Evolutionary conservation across 2,888 invertebrate species (phyloP), one percentile per base, ranked within the genome.

Genomic region (Hofmannophila pseudospretella): DNA sequence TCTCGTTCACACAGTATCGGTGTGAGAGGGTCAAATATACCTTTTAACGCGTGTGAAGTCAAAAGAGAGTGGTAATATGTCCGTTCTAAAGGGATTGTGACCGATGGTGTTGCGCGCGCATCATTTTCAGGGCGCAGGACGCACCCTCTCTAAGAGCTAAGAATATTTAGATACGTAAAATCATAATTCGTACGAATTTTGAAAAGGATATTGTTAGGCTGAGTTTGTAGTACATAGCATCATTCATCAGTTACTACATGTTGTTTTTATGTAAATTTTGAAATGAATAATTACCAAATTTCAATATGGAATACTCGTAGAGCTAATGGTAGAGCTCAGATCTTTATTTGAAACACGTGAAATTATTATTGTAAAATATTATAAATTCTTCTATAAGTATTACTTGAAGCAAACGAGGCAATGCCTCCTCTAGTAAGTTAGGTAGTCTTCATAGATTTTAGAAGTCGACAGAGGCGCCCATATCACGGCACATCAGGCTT

Each of bases 111-210:
- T 84, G 85, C 85, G 85, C 85, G 82, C 85, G 85, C 85, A 84
- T 51, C 44, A 56, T 49, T 71, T 74, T 69, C 73, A 84, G 74
- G 66, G 85, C 85, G 84, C 85, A 85, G 80, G 85, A 77, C 80
- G 63, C 67, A 60, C 57, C 75, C 67, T 64, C 44, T 31, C 36
- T 38, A 45, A 70, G 79, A 55, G 49, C 50, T 80, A 79, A 38
- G 47, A 81, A 80, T 42, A 33, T 59, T 58, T 76, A 84, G 85
- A 85, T 58, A 52, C 7, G 66, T 13, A 36, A 34, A 34, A 2
- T 12, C 32, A 39, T 39, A 47, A 38, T n/a, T n/a, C n/a, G n/a
- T n/a, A n/a, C n/a, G n/a, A n/a, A n/a, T n/a, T n/a, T n/a, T n/a
- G n/a, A n/a, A n/a, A n/a, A n/a, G n/a, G n/a, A n/a, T n/a, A n/a